phyloP scores from a whole-genome alignment of 2,113 vertebrate genomes.

The Grammomys surdaster region DNA sequence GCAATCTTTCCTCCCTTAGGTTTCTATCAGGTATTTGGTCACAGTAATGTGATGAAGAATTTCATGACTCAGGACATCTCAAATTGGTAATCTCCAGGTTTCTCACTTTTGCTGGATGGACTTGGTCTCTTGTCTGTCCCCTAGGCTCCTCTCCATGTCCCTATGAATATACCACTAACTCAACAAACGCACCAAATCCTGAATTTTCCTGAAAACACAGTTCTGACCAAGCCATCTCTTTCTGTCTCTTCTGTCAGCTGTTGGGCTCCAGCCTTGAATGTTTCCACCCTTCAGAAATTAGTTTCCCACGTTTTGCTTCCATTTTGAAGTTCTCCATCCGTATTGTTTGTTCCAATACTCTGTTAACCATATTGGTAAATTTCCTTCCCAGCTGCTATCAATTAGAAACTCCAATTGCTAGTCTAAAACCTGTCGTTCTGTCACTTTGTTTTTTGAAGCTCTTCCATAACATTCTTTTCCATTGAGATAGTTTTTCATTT shows the following conservation, averaged over 20 bases:
- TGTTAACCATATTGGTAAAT: background rate
- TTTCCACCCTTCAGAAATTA: background rate
- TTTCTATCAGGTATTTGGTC: background rate
- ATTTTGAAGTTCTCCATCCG: background rate
- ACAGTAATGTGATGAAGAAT: background rate
- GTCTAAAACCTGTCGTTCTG: background rate
- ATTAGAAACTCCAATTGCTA: conserved; percentile 1
- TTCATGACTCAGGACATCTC: background rate
- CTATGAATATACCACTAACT: accelerated
- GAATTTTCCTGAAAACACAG: background rate
- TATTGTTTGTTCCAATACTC: accelerated
- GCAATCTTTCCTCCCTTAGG: background rate
- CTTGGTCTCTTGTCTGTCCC: background rate
- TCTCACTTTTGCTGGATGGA: background rate
- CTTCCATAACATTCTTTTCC: background rate
- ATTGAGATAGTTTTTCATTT: background rate
- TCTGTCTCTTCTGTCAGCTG: background rate
- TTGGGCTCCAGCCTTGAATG: no score
- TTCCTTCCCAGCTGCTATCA: background rate
- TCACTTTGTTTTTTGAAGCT: background rate
- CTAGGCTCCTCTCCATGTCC: background rate
- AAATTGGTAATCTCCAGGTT: background rate
- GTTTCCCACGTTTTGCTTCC: no score
- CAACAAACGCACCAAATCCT: background rate
- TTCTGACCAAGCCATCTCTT: background rate